Base-by-base conservation (phyloP, 2,888 invertebrate genomes). In the Ischnura elegans region DNA sequence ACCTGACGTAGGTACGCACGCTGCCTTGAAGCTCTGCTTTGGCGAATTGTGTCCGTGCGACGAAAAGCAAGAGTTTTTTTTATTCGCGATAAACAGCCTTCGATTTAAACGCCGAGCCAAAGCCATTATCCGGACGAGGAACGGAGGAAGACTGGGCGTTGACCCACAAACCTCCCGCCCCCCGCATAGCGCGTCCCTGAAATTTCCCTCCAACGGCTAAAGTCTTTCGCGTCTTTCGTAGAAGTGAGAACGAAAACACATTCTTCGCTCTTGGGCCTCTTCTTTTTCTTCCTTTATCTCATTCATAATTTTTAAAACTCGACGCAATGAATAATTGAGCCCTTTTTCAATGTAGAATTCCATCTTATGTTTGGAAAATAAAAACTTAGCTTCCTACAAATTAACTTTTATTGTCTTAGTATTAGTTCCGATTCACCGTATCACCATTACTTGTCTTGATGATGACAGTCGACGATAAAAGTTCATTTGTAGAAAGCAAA, bases 31-130 rank as follows among this genome's bases (percentile, higher is more conserved):
- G 76, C 76, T 8, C 76, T 10, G 36, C 10, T 76, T 36, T 76
- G 13, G 36, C 76, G 29, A 8, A 36, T 36, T 8, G 13, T 76
- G 13, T 51, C 8, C 19, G 16, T 2, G 76, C 0, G 76, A 66
- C 8, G 29, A 16, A 76, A 76, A 76, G 36, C 29, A 76, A 76
- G 16, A 13, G 36, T 36, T 76, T 76, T 76, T n/a, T n/a, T n/a
- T n/a, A n/a, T n/a, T 76, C 29, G 76, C 29, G 76, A 76, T 29
- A 76, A 76, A 76, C 76, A 76, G 16, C 76, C 76, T 76, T 76
- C 76, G 36, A 76, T 76, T 76, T 36, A 5, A 76, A 76, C 16
- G 36, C 13, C 8, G 16, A 76, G 36, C 36, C 13, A n/a, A n/a
- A 16, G 61, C 1, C 25, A 61, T 51, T 61, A 61, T 61, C 21